phyloP scores from a whole-genome alignment of 2,797 vertebrate species.

The Meda fulgida region DNA sequence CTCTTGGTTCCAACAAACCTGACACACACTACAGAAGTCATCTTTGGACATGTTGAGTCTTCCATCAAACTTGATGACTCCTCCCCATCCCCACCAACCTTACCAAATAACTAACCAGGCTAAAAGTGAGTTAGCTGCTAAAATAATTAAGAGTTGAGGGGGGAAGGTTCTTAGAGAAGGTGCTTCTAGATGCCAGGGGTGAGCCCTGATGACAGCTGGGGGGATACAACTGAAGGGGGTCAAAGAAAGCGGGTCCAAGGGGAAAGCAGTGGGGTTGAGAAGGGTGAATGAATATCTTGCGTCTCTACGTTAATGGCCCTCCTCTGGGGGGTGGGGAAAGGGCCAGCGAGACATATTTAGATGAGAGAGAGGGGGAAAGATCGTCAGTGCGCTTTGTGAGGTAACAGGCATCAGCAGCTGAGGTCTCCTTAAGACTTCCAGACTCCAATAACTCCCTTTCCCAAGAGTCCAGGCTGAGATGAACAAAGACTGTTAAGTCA shows the following conservation, averaged over 20 bases:
- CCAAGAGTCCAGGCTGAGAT: slow-evolving; percentile 22
- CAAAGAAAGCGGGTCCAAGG: slow-evolving; percentile 65
- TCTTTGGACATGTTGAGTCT: neutral
- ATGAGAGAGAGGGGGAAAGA: slow-evolving; percentile 69
- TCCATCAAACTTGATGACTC: neutral
- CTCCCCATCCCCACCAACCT: neutral
- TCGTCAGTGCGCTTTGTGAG: slow-evolving; percentile 70
- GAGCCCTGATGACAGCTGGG: slow-evolving; percentile 79
- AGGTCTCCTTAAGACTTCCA: slow-evolving; percentile 57
- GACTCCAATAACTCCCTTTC: slow-evolving; percentile 41
- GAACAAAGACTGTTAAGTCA: slow-evolving; percentile 36
- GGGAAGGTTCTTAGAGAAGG: slow-evolving; percentile 63
- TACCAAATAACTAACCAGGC: slow-evolving; percentile 8
- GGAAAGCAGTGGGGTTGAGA: slow-evolving; percentile 24
- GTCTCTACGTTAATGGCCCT: slow-evolving; percentile 67
- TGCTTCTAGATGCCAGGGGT: slow-evolving; percentile 64
- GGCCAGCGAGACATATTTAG: slow-evolving; percentile 75
- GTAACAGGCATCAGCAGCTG: slow-evolving; percentile 78
- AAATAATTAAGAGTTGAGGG: slow-evolving; percentile 66
- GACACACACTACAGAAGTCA: neutral
- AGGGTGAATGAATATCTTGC: slow-evolving; percentile 66
- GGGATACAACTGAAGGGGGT: slow-evolving; percentile 65
- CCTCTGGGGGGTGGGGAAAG: slow-evolving; percentile 61
- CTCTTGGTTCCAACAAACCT: neutral
- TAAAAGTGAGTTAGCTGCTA: slow-evolving; percentile 45